Base-by-base conservation (phyloP, 2,113 vertebrate species). In the Protomyctophum bolini region DNA sequence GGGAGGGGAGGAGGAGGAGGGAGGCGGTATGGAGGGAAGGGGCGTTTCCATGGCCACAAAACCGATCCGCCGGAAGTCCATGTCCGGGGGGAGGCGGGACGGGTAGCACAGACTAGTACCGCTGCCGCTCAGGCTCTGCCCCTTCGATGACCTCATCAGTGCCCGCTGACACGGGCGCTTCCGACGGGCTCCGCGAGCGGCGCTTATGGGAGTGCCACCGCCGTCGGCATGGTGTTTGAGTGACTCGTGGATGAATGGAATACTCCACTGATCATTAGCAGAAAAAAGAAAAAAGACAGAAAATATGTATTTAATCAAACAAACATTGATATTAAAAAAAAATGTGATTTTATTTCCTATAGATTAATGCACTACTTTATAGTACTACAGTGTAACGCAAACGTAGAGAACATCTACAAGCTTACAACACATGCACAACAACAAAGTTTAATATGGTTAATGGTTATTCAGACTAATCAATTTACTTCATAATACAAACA, bases 161-260 rank as follows among this genome's bases (percentile, higher is more conserved):
- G 77, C 71, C 63, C 81, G 61, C 8, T 86, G 84, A 75, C 66
- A 73, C 3, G 72, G 81, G 10, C 71, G 77, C 21, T 21, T 21
- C 21, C 21, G 21, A 21, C 21, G 21, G 21, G 1, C 8, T 6
- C 9, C 10, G 12, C 47, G 62, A 63, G 8, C 45, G 6, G 68
- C 29, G 21, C 74, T 67, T 2, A 45, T 70, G 29, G 60, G 15
- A 28, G 21, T 21, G 21, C 21, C 21, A 21, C 21, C 2, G 21
- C 2, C 21, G 21, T 21, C 21, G 21, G 21, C 21, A 21, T 21
- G 21, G 21, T 59, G 70, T 10, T 82, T 81, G 83, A 93, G 83
- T 83, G 45, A 0, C 57, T 81, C 8, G 50, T 90, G 90, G 80
- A 99, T 94, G 66, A 92, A 82, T 0, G 94, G 93, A 52, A 98